phyloP scores from a whole-genome alignment of 30 jellyfish, hydroid and myxozoan genomes.

The Turritopsis dohrnii region DNA sequence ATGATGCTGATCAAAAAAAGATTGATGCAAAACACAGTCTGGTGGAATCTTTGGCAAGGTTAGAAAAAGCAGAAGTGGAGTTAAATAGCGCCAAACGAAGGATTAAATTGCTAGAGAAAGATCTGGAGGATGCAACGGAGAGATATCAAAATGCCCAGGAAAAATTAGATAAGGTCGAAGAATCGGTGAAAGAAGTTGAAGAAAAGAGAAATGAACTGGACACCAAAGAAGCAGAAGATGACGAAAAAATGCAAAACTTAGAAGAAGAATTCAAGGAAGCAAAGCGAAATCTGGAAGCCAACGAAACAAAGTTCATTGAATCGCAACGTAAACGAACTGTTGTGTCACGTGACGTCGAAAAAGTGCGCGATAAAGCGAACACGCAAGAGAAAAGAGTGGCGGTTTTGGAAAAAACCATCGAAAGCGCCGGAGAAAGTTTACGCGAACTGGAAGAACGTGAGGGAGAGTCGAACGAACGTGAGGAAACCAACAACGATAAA shows the following conservation, averaged over 20 bases:
- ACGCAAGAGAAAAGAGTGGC: conserved; percentile 48
- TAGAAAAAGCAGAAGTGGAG: conserved; percentile 86
- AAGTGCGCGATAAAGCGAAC: conserved; percentile 47
- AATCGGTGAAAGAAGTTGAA: conserved; percentile 48
- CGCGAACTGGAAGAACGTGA: conserved; percentile 73
- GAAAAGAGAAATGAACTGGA: conserved; percentile 63
- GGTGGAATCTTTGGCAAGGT: conserved; percentile 78
- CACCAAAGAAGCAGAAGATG: conserved; percentile 64
- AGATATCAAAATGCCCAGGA: conserved; percentile 47
- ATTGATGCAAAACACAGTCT: conserved; percentile 63
- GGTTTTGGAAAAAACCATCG: conserved; percentile 25
- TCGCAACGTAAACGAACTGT: conserved; percentile 64
- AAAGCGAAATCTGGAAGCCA: conserved; percentile 52
- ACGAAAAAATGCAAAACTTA: conserved; percentile 59
- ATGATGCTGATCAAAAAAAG: conserved; percentile 76
- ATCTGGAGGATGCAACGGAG: conserved; percentile 12
- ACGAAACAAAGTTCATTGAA: conserved; percentile 63
- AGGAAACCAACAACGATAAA: conserved; percentile 69
- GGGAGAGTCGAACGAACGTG: conserved; percentile 69
- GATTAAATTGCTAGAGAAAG: conserved; percentile 40
- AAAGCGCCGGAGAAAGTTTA: conserved; percentile 59
- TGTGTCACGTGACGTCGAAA: conserved; percentile 59
- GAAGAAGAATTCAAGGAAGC: conserved; percentile 85
- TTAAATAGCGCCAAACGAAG: conserved; percentile 56
- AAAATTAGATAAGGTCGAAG: conserved; percentile 43